Evolutionary conservation across 2,888 invertebrate genomes (phyloP), one percentile per base, ranked within the genome.

Genomic region (Scrobipalpa costella): DNA sequence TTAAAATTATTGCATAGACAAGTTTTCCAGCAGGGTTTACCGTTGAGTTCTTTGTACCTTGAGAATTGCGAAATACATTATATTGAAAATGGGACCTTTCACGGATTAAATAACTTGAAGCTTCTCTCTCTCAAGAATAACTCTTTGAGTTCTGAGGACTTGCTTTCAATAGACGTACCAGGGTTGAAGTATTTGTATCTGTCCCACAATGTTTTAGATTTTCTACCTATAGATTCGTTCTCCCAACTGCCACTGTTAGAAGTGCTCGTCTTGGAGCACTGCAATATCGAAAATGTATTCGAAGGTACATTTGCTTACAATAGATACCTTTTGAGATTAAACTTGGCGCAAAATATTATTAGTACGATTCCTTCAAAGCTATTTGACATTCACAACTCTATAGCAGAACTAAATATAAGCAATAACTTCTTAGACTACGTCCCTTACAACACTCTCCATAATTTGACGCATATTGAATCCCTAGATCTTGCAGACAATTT

Each of bases 201-300:
- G 55, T 96, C 96, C 3, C 93, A 94, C 71, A 98, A 97, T 81
- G 95, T 97, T 79, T 94, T 97, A 67, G 94, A 94, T 71, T 93
- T 93, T 75, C 93, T 96, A 66, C 94, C 94, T 68, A 90, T 93
- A 2, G 93, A 94, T 64, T 94, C 96, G 33, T 93, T 97, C 70
- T 94, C 94, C 71, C 95, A 95, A 58, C 86, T 97, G 66, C 96
- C 96, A 8, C 95, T 96, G 1, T 88, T 97, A 72, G 96, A 96
- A 81, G 92, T 94, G 49, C 90, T 97, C 67, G 90, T 93, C 61
- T 92, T 96, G 75, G 95, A 95, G 72, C 92, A 94, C 74, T 95
- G 96, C 70, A 93, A 94, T 65, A 93, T 97, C 67, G 90, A 93
- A 57, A 90, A 92, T 65, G 92, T 97, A 68, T 94, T 95, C 5